Evolutionary conservation across 2,113 vertebrate species (phyloP), one percentile per base, ranked within the genome.

Genomic region (Atlantisia rogersi): DNA sequence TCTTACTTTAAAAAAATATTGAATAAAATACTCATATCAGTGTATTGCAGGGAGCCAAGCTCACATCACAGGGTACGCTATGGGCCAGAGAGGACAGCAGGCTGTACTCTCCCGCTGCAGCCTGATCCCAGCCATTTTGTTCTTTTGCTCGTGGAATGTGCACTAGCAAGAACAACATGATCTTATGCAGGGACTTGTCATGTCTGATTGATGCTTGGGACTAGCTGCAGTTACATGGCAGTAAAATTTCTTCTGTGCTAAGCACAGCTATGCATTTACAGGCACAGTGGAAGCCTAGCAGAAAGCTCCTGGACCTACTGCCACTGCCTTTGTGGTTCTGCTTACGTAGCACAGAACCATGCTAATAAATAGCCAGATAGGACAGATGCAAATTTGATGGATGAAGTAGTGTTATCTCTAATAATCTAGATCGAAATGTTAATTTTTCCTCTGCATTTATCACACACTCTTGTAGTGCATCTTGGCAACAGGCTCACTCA

Each of bases 381-480:
- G 44, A 76, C 39, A 79, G 48, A 81, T 73, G 86, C 65, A 94
- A 73, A 89, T 73, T 73, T 95, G 82, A 94, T 82, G 69, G 80
- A 93, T 93, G 80, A 90, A 86, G 39, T 76, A 58, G 25, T 59
- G 39, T 91, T 92, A 94, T 94, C 56, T 88, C 39, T 94, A 94
- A 95, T 64, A 92, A 91, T 69, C 48, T 69, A 76, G 40, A 86
- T 59, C 6, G 2, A 96, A 96, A 86, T 75, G 76, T 78, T 94
- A 90, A 81, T 40, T 83, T 94, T 87, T 68, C 67, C 26, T 74
- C 60, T 59, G 56, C 70, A 67, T 94, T 91, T 93, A 76, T 86
- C 88, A 88, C 31, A 35, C 11, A 8, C 6, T 65, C 26, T 90
- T 88, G 73, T 60, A 56, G 37, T 0, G 1, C 3, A 1, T 74